Percentiles rank a stretch among this genome's conserved stretches.
Conservation (phyloP, 2,888 invertebrate genomes). For the Drosophila siamana region DNA sequence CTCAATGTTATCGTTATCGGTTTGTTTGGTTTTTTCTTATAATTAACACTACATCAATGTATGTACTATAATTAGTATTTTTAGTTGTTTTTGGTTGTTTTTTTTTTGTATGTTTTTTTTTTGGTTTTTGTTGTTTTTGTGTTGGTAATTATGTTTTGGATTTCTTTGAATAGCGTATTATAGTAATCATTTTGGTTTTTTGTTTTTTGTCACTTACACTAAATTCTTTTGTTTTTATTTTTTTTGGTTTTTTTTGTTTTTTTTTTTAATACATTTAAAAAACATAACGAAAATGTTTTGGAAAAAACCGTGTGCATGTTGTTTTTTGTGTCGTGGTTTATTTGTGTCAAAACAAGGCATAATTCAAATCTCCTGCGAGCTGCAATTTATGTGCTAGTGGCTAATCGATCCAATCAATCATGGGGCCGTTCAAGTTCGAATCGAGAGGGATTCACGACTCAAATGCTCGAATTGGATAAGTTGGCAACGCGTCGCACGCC, state of each 20-base stretch:
- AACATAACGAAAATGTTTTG: slow-evolving; percentile 62
- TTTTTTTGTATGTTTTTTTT: slow-evolving; percentile 47
- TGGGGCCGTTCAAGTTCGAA: slow-evolving; percentile 38
- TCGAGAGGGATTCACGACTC: neutral
- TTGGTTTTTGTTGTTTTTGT: slow-evolving; percentile 38
- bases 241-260: slow-evolving; percentile 43
- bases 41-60: slow-evolving; percentile 81
- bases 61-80: slow-evolving; percentile 82
- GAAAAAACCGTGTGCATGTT: slow-evolving; percentile 43
- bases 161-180: slow-evolving; percentile 82
- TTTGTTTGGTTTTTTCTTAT: slow-evolving; percentile 60
- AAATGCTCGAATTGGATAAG: slow-evolving; percentile 9
- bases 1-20: slow-evolving; percentile 48
- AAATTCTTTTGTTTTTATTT: slow-evolving; percentile 45
- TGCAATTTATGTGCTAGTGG: slow-evolving; percentile 70
- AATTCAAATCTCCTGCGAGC: slow-evolving; percentile 75
- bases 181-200: slow-evolving; percentile 51
- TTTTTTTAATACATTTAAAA: slow-evolving; percentile 69
- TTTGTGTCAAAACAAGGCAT: slow-evolving; percentile 62
- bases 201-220: slow-evolving; percentile 54
- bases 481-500: slow-evolving; percentile 38
- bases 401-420: slow-evolving; percentile 69
- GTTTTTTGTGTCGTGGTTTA: slow-evolving; percentile 58
- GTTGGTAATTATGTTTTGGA: slow-evolving; percentile 81
- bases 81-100: slow-evolving; percentile 63